A percentile compares a stretch with the other conserved stretches of the same genome.
phyloP scores from a whole-genome alignment of 2,888 invertebrate species.

The Cepaea hortensis region DNA sequence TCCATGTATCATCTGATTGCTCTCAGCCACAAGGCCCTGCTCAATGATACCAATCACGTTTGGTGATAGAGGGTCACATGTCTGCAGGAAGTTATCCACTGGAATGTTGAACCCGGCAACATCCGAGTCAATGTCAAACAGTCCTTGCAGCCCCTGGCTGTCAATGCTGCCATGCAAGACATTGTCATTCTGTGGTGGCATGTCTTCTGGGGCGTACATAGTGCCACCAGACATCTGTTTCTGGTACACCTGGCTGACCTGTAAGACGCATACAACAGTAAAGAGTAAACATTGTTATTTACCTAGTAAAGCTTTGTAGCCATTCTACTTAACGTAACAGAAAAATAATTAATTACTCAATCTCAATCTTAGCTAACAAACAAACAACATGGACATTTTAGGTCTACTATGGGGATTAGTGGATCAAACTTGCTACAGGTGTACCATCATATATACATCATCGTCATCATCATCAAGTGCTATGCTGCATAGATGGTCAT shows the following conservation, averaged over 20 bases:
- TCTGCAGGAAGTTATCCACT: slow-evolving; percentile 15
- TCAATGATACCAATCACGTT: neutral
- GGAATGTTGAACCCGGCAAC: slow-evolving; percentile 3
- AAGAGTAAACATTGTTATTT: neutral
- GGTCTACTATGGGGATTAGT: too few relatives aligned
- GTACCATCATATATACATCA: too few relatives aligned
- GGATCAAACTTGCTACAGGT: too few relatives aligned
- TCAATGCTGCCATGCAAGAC: neutral
- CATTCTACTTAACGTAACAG: too few relatives aligned
- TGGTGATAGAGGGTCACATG: neutral
- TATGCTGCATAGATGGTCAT: too few relatives aligned
- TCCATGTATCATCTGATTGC: neutral
- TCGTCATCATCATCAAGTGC: too few relatives aligned
- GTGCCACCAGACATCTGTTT: slow-evolving; percentile 45
- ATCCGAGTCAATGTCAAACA: neutral
- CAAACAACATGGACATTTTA: too few relatives aligned
- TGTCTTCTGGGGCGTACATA: slow-evolving; percentile 12
- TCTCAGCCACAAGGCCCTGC: neutral
- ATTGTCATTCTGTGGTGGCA: neutral
- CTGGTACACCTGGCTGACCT: slow-evolving; percentile 35
- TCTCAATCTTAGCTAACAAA: too few relatives aligned
- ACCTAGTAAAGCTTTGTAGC: too few relatives aligned
- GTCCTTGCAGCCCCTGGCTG: neutral
- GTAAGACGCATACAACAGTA: neutral
- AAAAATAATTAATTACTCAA: too few relatives aligned